Percentiles rank a stretch among this genome's conserved stretches.
These are phyloP conservation scores for Drosophila tsacasi DNA, from an alignment of 1,140 invertebrate species.

Conservation along the genomic window DNA sequence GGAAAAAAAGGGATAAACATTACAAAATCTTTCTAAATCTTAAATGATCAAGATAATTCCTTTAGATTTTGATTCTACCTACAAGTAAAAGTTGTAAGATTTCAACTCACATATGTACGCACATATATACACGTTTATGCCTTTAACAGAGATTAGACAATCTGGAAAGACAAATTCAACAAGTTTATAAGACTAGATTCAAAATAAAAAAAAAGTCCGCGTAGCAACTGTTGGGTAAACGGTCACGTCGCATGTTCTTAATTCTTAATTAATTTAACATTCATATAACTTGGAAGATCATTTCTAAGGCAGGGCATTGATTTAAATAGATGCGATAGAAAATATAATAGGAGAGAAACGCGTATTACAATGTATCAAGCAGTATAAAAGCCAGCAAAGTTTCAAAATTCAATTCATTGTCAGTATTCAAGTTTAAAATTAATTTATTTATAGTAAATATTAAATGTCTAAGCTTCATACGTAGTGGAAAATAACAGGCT, in stretches of 20 bases:
- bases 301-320: background rate
- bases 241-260: background rate
- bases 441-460: background rate
- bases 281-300: background rate
- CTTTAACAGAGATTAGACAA: background rate
- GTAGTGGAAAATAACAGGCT: constrained; percentile 7
- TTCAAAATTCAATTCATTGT: background rate
- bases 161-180: background rate
- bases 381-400: background rate
- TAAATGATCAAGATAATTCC: background rate
- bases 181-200: background rate
- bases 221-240: background rate
- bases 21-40: background rate
- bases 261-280: too few species aligned
- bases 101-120: background rate
- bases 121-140: background rate
- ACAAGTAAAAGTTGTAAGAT: background rate
- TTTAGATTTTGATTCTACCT: background rate
- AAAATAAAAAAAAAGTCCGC: background rate
- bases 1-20: background rate
- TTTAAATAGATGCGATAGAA: background rate
- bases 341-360: background rate
- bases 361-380: too few species aligned
- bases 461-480: background rate
- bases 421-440: background rate